Conservation (phyloP, 1,140 invertebrate genomes). For the Dreissena polymorpha region DNA sequence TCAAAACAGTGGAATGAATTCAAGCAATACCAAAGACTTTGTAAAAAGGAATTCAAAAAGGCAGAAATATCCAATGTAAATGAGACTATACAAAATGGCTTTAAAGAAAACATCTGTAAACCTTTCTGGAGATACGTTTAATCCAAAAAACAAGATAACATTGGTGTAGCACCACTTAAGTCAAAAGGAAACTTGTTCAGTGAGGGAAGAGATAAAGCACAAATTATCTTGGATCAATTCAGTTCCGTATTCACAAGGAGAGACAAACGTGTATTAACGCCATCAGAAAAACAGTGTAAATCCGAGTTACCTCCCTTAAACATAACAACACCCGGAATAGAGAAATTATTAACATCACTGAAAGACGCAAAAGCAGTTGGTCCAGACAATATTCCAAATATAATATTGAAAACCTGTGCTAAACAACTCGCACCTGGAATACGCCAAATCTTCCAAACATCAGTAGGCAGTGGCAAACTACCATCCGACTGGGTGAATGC, state of each 20-base stretch:
- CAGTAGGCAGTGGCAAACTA: conserved; percentile 3
- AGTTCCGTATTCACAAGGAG: conserved; percentile 53
- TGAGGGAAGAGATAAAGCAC: too few relatives aligned
- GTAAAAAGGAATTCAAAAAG: too few relatives aligned
- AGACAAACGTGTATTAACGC: not conserved
- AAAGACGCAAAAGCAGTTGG: not conserved
- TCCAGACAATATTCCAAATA: not conserved
- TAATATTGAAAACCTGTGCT: not conserved
- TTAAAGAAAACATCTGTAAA: too few relatives aligned
- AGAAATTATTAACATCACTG: not conserved
- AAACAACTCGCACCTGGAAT: not conserved
- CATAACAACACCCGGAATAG: not conserved
- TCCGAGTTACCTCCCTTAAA: not conserved
- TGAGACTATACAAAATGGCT: too few relatives aligned
- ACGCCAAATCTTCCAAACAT: not conserved
- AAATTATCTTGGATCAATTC: not conserved
- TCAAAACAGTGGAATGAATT: too few relatives aligned
- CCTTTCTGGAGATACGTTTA: too few relatives aligned
- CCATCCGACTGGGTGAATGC: conserved; percentile 25
- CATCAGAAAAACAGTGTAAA: not conserved
- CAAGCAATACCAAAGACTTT: too few relatives aligned
- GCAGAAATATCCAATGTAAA: too few relatives aligned
- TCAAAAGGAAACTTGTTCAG: too few relatives aligned
- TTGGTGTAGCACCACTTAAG: too few relatives aligned
- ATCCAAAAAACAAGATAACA: too few relatives aligned